Evolutionary conservation across 2,113 vertebrate species (phyloP), one percentile per base, ranked within the genome.

Genomic region (Takifugu bimaculatus): DNA sequence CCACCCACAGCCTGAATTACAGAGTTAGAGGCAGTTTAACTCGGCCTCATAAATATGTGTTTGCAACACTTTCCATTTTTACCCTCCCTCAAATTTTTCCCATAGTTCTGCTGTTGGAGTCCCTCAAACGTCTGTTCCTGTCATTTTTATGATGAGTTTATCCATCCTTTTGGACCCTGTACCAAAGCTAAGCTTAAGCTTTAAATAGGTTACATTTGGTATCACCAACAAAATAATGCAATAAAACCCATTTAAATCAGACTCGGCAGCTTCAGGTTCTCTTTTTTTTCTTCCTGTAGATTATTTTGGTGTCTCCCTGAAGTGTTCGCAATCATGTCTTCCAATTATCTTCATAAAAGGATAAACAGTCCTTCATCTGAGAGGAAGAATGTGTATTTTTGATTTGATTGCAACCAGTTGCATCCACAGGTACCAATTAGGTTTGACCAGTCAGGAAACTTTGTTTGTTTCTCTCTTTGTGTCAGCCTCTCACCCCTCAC

Each of bases 1-100:
- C 86, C 20, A 68, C 83, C 78, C 65, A 13, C 67, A 90, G 84
- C 20, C 20, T 20, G 20, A 88, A 89, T 88, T 88, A 89, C 84
- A 82, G 82, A 83, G 72, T 81, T 70, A 87, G 80, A 88, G 83
- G 87, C 85, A 85, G 83, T 89, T 90, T 87, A 85, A 87, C 81
- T 85, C 68, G 1, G 28, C 62, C 66, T 86, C 80, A 44, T 90
- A 90, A 88, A 90, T 88, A 86, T 75, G 75, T 79, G 66, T 86
- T 86, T 85, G 82, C 82, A 71, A 72, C 69, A 39, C 70, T 72
- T 74, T 77, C 50, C 13, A 66, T 54, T 74, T 78, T 72, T 70
- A 65, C 68, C 63, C 59, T 67, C 44, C 62, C 54, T 77, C 53
- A 32, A 14, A 60, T 57, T 75, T 71, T 68, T 66, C 50, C 75